Evolutionary conservation across 2,113 vertebrate genomes (phyloP).

Genomic region (Pseudorectes ferrugineus): DNA sequence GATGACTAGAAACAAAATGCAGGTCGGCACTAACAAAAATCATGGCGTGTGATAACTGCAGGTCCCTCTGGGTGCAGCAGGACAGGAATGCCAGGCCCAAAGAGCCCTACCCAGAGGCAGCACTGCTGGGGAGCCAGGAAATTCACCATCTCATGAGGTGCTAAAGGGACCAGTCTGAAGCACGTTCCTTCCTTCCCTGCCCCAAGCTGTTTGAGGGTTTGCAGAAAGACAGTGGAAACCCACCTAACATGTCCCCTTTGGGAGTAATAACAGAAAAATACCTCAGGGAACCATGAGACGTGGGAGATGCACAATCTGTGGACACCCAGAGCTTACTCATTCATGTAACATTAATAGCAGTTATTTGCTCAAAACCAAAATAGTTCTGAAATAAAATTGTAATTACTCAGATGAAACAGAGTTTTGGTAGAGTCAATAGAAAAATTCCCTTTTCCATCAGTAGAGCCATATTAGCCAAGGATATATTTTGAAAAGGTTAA

Average conservation of each 20-base stretch:
- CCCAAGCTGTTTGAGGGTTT: background rate
- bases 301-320: rapidly evolving
- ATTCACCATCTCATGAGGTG: rapidly evolving
- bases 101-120: background rate
- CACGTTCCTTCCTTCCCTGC: background rate
- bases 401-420: background rate
- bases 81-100: background rate
- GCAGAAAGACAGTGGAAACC: background rate
- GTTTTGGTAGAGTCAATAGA: background rate
- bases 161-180: background rate
- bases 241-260: rapidly evolving
- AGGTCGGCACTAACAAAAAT: background rate
- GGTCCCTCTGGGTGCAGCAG: background rate
- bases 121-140: background rate
- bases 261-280: background rate
- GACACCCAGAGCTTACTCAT: background rate
- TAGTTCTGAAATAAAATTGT: background rate
- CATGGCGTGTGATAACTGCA: rapidly evolving
- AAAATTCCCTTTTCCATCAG: background rate
- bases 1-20: background rate
- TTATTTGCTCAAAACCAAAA: background rate
- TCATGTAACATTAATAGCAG: background rate
- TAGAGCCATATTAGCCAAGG: background rate
- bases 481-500: background rate
- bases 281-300: background rate